phyloP scores from a whole-genome alignment of 1,140 invertebrate genomes.

The Drosophila quadrilineata region DNA sequence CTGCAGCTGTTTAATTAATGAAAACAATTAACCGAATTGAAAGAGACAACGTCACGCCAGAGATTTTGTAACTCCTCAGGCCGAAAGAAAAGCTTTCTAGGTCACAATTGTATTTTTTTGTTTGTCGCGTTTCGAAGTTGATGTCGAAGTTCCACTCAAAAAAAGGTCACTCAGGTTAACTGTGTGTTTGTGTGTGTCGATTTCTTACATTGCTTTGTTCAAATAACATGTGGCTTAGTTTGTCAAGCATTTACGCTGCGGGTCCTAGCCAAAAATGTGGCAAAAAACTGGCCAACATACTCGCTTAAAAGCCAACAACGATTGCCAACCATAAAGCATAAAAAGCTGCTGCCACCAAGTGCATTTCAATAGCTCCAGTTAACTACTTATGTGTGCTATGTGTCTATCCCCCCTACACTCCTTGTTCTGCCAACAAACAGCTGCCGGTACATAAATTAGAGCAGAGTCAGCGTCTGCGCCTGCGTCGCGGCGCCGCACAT shows the following conservation, averaged over 20 bases:
- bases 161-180: constrained; percentile 48
- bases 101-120: constrained; percentile 45
- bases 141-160: constrained; percentile 35
- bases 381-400: constrained; percentile 2
- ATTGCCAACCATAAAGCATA: constrained; percentile 48
- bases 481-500: no score
- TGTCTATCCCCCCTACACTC: not conserved
- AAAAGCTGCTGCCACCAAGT: constrained; percentile 32
- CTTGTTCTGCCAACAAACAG: no score
- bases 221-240: constrained; percentile 51
- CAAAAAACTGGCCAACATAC: constrained; percentile 45
- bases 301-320: not conserved
- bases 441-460: constrained; percentile 54
- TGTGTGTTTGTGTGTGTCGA: not conserved
- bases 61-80: constrained; percentile 54
- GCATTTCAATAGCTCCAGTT: constrained; percentile 50
- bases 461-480: no score
- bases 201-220: constrained; percentile 12
- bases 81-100: constrained; percentile 75
- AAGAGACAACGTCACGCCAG: constrained; percentile 60
- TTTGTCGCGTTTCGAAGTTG: constrained; percentile 33
- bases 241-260: constrained; percentile 29
- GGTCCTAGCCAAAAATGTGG: constrained; percentile 68
- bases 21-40: constrained; percentile 44
- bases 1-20: constrained; percentile 58